Evolutionary conservation across 2,888 invertebrate genomes (phyloP).

Genomic region (Pilophorus perplexus): DNA sequence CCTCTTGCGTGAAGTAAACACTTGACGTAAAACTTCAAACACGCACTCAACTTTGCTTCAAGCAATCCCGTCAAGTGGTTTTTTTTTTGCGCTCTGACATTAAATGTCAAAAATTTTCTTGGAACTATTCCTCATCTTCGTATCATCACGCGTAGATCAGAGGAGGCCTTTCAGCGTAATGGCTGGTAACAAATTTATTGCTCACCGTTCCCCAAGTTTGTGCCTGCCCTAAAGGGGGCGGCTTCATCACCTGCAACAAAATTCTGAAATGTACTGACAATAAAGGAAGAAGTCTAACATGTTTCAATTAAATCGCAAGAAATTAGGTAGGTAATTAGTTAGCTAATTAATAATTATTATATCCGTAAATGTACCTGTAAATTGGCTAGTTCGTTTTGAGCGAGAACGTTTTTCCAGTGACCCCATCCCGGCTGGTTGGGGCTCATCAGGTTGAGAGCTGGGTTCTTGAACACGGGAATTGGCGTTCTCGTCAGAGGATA

Average conservation of each 20-base stretch:
- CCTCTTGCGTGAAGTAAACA: no score
- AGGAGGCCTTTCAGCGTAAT: background rate
- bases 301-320: background rate
- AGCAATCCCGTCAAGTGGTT: no score
- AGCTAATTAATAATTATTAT: no score
- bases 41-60: no score
- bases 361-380: constrained; percentile 19
- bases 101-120: no score
- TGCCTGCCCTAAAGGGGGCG: constrained; percentile 38
- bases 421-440: constrained; percentile 29
- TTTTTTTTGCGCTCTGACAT: no score
- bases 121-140: no score
- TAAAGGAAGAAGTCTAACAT: background rate
- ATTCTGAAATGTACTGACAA: background rate
- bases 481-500: constrained; percentile 17
- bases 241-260: constrained; percentile 36
- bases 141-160: constrained; percentile 1
- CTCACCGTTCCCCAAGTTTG: constrained; percentile 20
- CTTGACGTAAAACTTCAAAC: no score
- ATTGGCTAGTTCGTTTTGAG: constrained; percentile 19
- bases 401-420: constrained; percentile 38
- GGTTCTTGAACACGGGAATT: constrained; percentile 19
- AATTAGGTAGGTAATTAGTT: background rate
- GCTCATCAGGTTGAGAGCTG: constrained; percentile 1
- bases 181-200: constrained; percentile 4